A percentile compares a stretch with the other conserved stretches of the same genome.
Evolutionary conservation across 1,140 invertebrate genomes (phyloP).

Genomic region (Drosophila hydei): DNA sequence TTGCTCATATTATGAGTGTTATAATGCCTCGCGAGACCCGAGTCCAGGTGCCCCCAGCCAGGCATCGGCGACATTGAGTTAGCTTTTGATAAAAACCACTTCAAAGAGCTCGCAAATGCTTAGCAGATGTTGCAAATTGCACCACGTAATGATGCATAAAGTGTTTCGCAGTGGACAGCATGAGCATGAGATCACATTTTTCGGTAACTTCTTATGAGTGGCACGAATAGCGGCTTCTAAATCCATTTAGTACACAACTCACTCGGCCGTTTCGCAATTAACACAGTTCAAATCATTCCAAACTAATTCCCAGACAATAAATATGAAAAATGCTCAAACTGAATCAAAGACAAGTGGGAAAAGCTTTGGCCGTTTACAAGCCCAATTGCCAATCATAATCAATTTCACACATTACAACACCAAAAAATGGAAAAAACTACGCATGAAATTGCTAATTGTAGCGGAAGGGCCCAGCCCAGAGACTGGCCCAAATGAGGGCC

Average conservation of each 20-base stretch:
- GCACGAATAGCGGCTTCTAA: not conserved
- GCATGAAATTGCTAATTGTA: conserved; percentile 80
- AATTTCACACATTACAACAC: conserved; percentile 77
- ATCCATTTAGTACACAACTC: not conserved
- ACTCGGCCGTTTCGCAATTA: conserved; percentile 13
- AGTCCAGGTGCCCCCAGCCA: conserved; percentile 54
- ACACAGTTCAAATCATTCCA: conserved; percentile 11
- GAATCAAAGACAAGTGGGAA: conserved; percentile 38
- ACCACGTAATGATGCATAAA: conserved; percentile 23
- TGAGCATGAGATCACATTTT: not conserved
- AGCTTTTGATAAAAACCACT: conserved; percentile 60
- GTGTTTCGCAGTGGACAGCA: not conserved
- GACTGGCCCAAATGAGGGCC: conserved; percentile 28
- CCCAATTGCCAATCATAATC: conserved; percentile 74
- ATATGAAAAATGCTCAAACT: conserved; percentile 7
- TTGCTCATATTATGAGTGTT: conserved; percentile 64
- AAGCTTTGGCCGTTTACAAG: conserved; percentile 46
- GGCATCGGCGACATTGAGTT: conserved; percentile 37
- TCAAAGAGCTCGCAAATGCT: conserved; percentile 34
- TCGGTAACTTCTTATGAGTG: conserved; percentile 2
- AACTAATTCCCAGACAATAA: conserved; percentile 27
- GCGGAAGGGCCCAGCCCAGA: conserved; percentile 60
- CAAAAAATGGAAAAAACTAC: conserved; percentile 55
- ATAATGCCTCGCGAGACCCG: conserved; percentile 59
- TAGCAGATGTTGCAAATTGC: conserved; percentile 40